These are phyloP conservation scores for Chlorocebus sabaeus DNA, from an alignment of 2,113 vertebrate genomes.

Conservation along the genomic window DNA sequence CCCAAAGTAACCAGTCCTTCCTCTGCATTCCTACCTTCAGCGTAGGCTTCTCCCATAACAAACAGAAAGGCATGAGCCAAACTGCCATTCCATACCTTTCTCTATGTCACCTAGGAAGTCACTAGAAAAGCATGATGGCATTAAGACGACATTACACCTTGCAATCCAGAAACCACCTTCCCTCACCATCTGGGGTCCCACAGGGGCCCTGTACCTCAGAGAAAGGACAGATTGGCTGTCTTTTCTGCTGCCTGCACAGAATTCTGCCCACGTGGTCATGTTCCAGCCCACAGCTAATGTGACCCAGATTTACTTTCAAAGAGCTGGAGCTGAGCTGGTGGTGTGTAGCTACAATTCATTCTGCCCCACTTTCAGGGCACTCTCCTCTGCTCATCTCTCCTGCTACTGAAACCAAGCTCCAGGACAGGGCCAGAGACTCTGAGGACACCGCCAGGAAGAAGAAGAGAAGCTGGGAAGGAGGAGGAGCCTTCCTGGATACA, in stretches of 20 bases:
- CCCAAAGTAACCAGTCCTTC: neutral
- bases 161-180: neutral
- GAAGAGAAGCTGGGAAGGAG: neutral
- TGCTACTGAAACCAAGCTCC: slow-evolving; percentile 24
- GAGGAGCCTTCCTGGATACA: neutral
- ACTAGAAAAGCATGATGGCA: neutral
- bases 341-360: slow-evolving; percentile 59
- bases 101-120: neutral
- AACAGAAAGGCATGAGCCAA: slow-evolving; percentile 11
- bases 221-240: slow-evolving; percentile 56
- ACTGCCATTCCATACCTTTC: slow-evolving; percentile 10
- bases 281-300: slow-evolving; percentile 69
- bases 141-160: neutral
- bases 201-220: slow-evolving; percentile 49
- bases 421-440: neutral
- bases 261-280: slow-evolving; percentile 75
- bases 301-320: slow-evolving; percentile 77
- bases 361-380: slow-evolving; percentile 68
- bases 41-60: neutral
- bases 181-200: slow-evolving; percentile 57
- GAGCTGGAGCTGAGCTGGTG: slow-evolving; percentile 62
- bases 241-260: slow-evolving; percentile 65
- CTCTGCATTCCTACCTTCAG: neutral
- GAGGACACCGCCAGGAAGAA: neutral
- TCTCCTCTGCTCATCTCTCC: slow-evolving; percentile 27